phyloP scores from a whole-genome alignment of 2,797 vertebrate species.

The Cirrhinus mrigala region DNA sequence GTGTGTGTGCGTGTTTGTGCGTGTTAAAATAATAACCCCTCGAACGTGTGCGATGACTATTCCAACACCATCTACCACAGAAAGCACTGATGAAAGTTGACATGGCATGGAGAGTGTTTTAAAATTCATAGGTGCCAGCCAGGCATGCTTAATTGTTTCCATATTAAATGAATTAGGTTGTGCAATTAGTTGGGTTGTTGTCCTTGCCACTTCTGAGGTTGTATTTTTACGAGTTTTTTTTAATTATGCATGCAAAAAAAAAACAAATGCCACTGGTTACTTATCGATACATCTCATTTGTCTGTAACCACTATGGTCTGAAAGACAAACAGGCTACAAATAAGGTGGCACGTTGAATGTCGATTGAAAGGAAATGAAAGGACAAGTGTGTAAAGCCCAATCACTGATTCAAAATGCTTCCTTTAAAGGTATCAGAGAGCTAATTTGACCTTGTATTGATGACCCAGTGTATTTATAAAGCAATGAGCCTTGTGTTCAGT shows the following conservation, averaged over 20 bases:
- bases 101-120: slow-evolving; percentile 14
- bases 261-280: slow-evolving; percentile 17
- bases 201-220: neutral
- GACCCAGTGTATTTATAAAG: neutral
- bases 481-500: neutral
- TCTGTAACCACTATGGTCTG: slow-evolving; percentile 19
- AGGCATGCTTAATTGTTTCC: slow-evolving; percentile 9
- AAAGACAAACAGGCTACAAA: slow-evolving; percentile 23
- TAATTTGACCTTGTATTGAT: neutral
- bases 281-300: slow-evolving; percentile 24
- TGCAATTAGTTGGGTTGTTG: slow-evolving; percentile 25
- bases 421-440: neutral
- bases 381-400: neutral
- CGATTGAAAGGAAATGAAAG: neutral
- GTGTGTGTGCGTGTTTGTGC: neutral
- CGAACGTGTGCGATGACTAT: slow-evolving; percentile 4
- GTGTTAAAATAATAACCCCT: slow-evolving; percentile 37
- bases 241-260: neutral
- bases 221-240: neutral
- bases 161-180: slow-evolving; percentile 33
- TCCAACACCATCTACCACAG: neutral
- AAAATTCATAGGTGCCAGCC: slow-evolving; percentile 16
- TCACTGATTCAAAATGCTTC: neutral
- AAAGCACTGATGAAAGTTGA: slow-evolving; percentile 12
- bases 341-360: neutral